phyloP scores from a whole-genome alignment of 2,113 vertebrate species.

The Phalacrocorax aristotelis region DNA sequence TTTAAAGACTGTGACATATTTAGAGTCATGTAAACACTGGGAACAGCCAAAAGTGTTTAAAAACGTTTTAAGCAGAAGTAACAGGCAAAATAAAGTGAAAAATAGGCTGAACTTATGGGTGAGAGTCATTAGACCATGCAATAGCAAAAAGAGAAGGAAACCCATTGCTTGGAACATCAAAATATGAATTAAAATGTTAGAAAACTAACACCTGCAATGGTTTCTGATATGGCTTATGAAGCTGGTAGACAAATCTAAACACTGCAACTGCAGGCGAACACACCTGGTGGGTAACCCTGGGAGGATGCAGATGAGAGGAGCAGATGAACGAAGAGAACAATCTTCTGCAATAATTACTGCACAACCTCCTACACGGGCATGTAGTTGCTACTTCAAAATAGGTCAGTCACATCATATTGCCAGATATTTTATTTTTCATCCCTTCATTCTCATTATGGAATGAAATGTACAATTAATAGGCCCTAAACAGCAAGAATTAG shows the following conservation, averaged over 20 bases:
- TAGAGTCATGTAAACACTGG: background rate
- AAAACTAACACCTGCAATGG: background rate
- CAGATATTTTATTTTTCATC: background rate
- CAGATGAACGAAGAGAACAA: background rate
- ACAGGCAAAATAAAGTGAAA: background rate
- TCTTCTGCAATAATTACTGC: background rate
- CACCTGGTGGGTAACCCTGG: background rate
- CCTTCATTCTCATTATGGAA: background rate
- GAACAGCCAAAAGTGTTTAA: background rate
- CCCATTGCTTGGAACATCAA: background rate
- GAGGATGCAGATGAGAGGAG: background rate
- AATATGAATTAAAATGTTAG: background rate
- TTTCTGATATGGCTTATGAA: background rate
- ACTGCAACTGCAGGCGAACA: background rate
- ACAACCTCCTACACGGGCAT: background rate
- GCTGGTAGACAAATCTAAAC: background rate
- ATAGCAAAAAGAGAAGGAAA: background rate
- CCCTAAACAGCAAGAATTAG: slow-evolving; percentile 19
- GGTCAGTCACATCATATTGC: background rate
- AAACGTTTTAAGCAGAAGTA: background rate
- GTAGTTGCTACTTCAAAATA: background rate
- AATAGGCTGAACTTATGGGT: background rate
- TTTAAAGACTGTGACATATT: background rate
- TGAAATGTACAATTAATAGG: slow-evolving; percentile 16
- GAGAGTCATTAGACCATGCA: background rate